Evolutionary conservation across 2,113 vertebrate species (phyloP).

Genomic region (Porphyrio hochstetteri): DNA sequence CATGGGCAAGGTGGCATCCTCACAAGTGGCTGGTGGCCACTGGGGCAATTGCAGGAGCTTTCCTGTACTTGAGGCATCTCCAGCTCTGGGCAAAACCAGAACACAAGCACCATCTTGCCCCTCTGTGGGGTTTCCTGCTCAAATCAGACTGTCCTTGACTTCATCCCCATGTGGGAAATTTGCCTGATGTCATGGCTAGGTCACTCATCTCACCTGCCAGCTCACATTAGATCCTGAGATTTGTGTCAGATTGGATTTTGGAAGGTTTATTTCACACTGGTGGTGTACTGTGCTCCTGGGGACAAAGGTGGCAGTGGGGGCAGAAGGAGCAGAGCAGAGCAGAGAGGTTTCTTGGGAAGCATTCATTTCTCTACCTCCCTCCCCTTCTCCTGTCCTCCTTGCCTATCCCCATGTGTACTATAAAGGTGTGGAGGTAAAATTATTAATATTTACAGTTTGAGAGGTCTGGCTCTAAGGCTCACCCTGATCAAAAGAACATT

Average conservation of each 20-base stretch:
- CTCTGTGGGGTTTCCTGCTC: background rate
- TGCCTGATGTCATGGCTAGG: background rate
- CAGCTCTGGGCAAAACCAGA: background rate
- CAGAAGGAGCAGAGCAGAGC: background rate
- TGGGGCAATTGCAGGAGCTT: background rate
- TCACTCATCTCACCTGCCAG: background rate
- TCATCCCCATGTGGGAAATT: background rate
- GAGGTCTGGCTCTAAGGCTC: background rate
- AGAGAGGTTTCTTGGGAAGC: background rate
- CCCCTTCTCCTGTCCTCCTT: too few species aligned
- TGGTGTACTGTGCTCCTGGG: background rate
- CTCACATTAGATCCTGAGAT: background rate
- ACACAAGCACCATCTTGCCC: background rate
- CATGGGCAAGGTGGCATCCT: background rate
- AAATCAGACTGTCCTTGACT: background rate
- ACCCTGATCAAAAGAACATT: background rate
- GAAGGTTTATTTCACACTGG: constrained; percentile 25
- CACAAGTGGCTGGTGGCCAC: accelerated
- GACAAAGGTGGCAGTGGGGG: background rate
- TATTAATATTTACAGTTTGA: background rate
- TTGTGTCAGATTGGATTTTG: constrained; percentile 36
- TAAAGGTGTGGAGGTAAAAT: background rate
- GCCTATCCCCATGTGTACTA: too few species aligned
- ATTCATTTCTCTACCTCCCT: too few species aligned
- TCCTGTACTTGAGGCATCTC: background rate